These are phyloP conservation scores for Tenthredo scrophulariae DNA, from an alignment of 2,888 invertebrate species.

Conservation along the genomic window DNA sequence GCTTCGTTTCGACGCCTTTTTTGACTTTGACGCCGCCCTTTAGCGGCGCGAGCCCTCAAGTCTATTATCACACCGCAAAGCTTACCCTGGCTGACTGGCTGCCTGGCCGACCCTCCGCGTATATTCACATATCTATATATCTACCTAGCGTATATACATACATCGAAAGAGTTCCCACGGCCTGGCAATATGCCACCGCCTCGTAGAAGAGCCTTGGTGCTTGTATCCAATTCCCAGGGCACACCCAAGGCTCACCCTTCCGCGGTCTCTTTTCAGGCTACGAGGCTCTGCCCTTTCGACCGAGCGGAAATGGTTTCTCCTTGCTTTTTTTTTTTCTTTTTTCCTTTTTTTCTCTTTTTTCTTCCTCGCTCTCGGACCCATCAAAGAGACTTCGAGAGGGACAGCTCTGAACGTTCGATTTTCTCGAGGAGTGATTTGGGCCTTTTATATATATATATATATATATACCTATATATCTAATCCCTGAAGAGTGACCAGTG, in stretches of 20 bases:
- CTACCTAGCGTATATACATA: not conserved
- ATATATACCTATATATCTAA: not conserved
- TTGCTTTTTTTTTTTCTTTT: not conserved
- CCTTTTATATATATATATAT: not conserved
- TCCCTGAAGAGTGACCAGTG: not conserved
- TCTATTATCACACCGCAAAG: constrained; percentile 51
- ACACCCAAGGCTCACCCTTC: constrained; percentile 43
- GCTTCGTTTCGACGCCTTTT: constrained; percentile 10
- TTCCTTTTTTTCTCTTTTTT: not conserved
- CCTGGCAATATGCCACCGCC: constrained; percentile 47
- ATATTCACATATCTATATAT: not conserved
- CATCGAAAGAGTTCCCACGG: constrained; percentile 27
- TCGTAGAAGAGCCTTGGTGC: constrained; percentile 33
- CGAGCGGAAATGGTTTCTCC: constrained; percentile 33
- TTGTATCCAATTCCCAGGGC: constrained; percentile 47
- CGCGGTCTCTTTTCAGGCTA: constrained; percentile 30
- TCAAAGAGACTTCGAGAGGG: constrained; percentile 12
- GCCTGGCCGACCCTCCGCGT: not conserved
- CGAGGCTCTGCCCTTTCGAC: constrained; percentile 47
- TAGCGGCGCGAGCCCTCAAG: constrained; percentile 6
- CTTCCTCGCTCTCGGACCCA: not conserved
- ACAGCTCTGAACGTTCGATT: not conserved
- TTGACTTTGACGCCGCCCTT: not conserved
- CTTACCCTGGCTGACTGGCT: constrained; percentile 26
- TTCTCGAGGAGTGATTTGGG: not conserved